Evolutionary conservation across 2,113 vertebrate genomes (phyloP).

Genomic region (Bubo blakistoni): DNA sequence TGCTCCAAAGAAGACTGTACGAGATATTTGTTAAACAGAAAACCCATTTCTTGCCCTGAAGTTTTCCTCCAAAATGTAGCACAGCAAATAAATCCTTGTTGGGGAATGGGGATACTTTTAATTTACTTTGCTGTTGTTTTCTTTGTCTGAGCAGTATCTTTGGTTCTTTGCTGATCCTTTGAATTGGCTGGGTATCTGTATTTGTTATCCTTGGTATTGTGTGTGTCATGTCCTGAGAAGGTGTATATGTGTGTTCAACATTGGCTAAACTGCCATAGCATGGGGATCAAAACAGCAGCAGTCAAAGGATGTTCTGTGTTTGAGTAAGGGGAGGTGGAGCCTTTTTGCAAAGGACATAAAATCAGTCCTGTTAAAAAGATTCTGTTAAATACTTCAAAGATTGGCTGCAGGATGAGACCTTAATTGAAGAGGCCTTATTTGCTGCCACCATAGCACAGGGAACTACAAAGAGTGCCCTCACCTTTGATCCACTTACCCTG

Average conservation of each 20-base stretch:
- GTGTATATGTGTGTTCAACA: not conserved
- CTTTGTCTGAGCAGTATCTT: not conserved
- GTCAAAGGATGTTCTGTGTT: not conserved
- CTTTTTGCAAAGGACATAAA: not conserved
- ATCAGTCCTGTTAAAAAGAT: not conserved
- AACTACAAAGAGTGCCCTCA: not conserved
- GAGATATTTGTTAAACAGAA: not conserved
- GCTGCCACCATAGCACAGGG: not conserved
- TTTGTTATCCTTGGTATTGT: not conserved
- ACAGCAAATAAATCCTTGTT: fast-evolving
- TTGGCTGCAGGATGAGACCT: not conserved
- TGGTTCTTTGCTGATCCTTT: not conserved
- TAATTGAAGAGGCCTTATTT: not conserved
- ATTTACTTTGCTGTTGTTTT: not conserved
- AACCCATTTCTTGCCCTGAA: not conserved
- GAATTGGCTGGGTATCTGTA: not conserved
- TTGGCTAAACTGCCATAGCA: not conserved
- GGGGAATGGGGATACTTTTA: not conserved
- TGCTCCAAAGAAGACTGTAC: not conserved
- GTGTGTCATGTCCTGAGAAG: not conserved
- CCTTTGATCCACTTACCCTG: not conserved
- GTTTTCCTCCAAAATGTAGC: not conserved
- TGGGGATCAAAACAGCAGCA: not conserved
- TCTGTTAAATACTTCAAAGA: not conserved
- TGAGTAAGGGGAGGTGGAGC: not conserved